Evolutionary conservation across 2,888 invertebrate genomes (phyloP).

Genomic region (Ypsolopha sequella): DNA sequence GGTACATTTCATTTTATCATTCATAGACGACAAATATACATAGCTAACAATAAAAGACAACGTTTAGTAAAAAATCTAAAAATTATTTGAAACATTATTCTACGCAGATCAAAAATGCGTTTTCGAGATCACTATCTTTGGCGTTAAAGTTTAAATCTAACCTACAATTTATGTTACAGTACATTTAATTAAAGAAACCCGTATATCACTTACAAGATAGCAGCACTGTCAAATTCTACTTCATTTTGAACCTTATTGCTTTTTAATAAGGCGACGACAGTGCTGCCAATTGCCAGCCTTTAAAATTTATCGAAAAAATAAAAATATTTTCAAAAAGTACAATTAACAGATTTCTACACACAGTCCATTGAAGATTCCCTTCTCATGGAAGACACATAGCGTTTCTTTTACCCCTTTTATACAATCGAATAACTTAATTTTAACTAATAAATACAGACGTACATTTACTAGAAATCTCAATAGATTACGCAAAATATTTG

Average conservation of each 20-base stretch:
- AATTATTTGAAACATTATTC: background rate
- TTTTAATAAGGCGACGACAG: background rate
- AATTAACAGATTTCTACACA: background rate
- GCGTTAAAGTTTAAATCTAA: background rate
- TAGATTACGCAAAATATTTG: no score
- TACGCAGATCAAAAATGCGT: conserved; percentile 1
- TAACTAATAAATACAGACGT: background rate
- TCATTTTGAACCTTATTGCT: no score
- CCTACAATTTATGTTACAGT: background rate
- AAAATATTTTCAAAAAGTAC: no score
- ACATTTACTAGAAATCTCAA: background rate
- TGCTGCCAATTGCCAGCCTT: background rate
- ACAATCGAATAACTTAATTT: background rate
- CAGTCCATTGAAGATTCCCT: background rate
- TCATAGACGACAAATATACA: background rate
- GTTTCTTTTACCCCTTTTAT: conserved; percentile 5
- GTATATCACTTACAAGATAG: background rate
- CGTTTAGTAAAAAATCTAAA: background rate
- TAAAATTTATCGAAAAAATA: no score
- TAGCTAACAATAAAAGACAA: background rate
- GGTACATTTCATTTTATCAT: background rate
- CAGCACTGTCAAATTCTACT: no score
- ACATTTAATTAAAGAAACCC: background rate
- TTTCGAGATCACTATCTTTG: conserved; percentile 5
- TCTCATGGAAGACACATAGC: conserved; percentile 4